Evolutionary conservation across 2,113 vertebrate species (phyloP).

Genomic region (Lasiurus borealis): DNA sequence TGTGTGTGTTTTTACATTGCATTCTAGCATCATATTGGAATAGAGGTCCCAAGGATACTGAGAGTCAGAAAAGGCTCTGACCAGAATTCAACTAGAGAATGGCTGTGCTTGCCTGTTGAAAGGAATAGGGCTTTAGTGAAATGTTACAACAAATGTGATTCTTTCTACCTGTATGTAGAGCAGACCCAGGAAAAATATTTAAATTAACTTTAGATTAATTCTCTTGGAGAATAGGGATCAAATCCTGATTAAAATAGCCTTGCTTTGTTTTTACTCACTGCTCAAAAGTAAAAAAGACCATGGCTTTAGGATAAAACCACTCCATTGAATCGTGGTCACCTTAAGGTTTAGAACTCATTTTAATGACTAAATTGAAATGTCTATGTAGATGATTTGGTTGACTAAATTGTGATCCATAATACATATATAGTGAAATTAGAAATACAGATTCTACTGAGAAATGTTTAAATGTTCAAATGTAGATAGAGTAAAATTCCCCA

Average conservation of each 20-base stretch:
- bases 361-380: not conserved
- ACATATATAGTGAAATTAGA: not conserved
- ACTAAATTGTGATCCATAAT: not conserved
- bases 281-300: not conserved
- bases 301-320: not conserved
- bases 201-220: conserved; percentile 46
- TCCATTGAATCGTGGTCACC: not conserved
- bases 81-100: not conserved
- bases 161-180: not conserved
- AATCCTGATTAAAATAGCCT: not conserved
- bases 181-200: not conserved
- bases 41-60: not conserved
- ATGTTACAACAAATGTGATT: not conserved
- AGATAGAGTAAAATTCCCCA: not conserved
- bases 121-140: not conserved
- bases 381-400: conserved; percentile 1
- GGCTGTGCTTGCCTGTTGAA: not conserved
- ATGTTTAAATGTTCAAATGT: conserved; percentile 10
- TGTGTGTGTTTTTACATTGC: not conserved
- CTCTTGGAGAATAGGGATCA: conserved; percentile 20
- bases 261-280: not conserved
- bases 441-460: conserved; percentile 19
- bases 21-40: not conserved
- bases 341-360: not conserved
- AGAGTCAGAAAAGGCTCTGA: not conserved